These are phyloP conservation scores for Emydura subglobosa DNA, from an alignment of 2,113 vertebrate genomes.

Conservation along the genomic window DNA sequence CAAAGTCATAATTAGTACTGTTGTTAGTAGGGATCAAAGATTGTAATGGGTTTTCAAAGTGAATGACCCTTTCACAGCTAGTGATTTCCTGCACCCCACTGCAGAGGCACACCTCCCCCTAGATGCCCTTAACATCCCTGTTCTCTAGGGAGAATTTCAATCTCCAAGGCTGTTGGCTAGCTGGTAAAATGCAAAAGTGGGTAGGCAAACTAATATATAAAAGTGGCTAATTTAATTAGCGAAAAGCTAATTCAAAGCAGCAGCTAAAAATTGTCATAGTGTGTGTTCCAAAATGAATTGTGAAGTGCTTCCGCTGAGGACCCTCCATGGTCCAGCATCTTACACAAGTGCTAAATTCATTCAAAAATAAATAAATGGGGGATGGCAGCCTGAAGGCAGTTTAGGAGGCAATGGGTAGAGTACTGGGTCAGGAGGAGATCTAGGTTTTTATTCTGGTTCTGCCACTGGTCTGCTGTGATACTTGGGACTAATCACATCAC, in stretches of 20 bases:
- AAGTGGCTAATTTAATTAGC: not conserved
- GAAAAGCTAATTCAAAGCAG: not conserved
- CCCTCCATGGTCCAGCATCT: not conserved
- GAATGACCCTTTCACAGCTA: not conserved
- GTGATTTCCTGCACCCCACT: not conserved
- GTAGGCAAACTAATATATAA: rapidly evolving
- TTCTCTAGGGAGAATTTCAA: not conserved
- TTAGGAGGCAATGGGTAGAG: not conserved
- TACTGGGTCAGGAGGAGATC: not conserved
- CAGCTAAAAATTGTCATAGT: not conserved
- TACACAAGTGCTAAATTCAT: not conserved
- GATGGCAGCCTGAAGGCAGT: not conserved
- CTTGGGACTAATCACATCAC: not conserved
- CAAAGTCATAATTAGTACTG: not conserved
- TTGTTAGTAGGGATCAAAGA: not conserved
- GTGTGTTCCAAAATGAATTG: rapidly evolving
- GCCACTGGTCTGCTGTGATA: not conserved
- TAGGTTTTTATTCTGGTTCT: not conserved
- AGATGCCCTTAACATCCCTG: rapidly evolving
- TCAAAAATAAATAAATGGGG: not conserved
- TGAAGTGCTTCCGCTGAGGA: not conserved
- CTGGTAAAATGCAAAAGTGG: not conserved
- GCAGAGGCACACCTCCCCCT: not conserved
- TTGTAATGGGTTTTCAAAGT: not conserved
- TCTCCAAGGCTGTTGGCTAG: not conserved